Evolutionary conservation across 2,888 invertebrate genomes (phyloP), one percentile per base, ranked within the genome.

Genomic region (Calameuta idolon): DNA sequence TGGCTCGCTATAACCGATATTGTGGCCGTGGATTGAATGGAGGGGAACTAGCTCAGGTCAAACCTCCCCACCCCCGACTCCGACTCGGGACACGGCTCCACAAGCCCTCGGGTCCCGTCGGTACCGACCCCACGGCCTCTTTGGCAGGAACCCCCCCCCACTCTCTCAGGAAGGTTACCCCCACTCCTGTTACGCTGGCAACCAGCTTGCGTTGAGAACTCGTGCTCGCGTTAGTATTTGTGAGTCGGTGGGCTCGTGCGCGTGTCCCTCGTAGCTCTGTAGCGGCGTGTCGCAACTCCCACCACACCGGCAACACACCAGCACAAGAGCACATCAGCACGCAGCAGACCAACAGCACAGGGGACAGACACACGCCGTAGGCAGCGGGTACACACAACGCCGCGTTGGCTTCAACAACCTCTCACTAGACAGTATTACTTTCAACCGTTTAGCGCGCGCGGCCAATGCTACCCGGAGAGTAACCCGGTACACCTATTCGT

Each of bases 41-140:
- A 90, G 90, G 90, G 90, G 90, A 90, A 90, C 90, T 90, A 88
- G 90, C 90, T 90, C 90, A 88, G 90, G 90, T 90, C 90, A 90
- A 90, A 89, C 89, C 88, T 88, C 89, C 89, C 90, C 88, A 83
- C 87, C 83, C 82, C 81, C 81, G 68, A 40, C 55, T 55, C 55
- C 55, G 23, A 55, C 55, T 55, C 76, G 40, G 79, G 76, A 76
- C 79, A 78, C 71, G 77, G 76, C 80, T 82, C 81, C 79, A 81
- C 83, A 81, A 81, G 80, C 81, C 82, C 81, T 83, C 82, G 81
- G 80, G 81, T 81, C 80, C 78, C 83, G 78, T 83, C 81, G 81
- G 81, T 79, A 34, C 71, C 71, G 35, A 73, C 37, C 75, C 75
- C 73, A 69, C 75, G 69, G 75, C 76, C 69, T 78, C 74, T 55